Conservation (phyloP, 2,888 invertebrate genomes). For the Megaustenia siamemsis region DNA sequence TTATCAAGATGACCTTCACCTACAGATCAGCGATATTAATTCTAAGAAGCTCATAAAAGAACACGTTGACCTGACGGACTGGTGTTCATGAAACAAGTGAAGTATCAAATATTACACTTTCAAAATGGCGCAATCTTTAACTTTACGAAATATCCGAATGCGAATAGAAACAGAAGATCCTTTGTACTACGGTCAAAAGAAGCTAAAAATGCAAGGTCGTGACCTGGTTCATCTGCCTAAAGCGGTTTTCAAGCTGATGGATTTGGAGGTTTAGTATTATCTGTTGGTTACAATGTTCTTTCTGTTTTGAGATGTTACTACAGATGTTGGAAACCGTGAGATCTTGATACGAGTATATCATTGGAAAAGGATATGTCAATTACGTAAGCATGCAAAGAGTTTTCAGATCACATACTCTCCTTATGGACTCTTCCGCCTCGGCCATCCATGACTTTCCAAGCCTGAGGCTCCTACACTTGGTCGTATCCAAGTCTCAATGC, state of each 20-base stretch:
- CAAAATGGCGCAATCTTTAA: slow-evolving; percentile 23
- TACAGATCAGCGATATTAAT: neutral
- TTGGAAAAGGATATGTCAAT: no score
- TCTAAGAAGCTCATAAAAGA: neutral
- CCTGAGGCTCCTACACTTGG: no score
- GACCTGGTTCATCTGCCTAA: slow-evolving; percentile 74
- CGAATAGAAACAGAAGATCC: slow-evolving; percentile 75
- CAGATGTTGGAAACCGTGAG: no score
- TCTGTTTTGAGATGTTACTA: neutral
- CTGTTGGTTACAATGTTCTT: neutral
- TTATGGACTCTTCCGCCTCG: no score
- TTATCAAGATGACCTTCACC: neutral
- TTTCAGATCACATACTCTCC: no score
- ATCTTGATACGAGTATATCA: no score
- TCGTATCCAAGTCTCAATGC: no score
- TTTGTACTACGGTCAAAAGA: slow-evolving; percentile 72
- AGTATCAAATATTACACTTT: neutral
- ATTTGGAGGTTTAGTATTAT: slow-evolving; percentile 63
- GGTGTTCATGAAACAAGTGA: no score
- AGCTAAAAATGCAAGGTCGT: slow-evolving; percentile 75
- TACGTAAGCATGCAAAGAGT: no score
- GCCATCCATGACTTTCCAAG: no score
- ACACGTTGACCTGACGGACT: neutral
- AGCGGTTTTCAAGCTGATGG: slow-evolving; percentile 75
- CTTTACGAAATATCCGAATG: slow-evolving; percentile 58